Conservation (phyloP, 2,797 vertebrate genomes). For the Notolepis coatsorum region DNA sequence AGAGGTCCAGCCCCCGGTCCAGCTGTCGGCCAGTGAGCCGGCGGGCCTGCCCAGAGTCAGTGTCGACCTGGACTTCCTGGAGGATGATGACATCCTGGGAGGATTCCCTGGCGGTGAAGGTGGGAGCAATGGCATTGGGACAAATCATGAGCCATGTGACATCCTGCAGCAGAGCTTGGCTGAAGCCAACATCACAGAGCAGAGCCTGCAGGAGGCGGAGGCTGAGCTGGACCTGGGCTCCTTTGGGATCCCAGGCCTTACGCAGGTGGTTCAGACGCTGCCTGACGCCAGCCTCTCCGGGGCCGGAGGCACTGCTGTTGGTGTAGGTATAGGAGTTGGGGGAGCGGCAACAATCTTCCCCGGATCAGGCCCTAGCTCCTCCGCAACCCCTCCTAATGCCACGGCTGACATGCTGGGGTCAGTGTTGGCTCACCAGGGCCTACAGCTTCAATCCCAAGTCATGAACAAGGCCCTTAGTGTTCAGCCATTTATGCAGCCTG, state of each 20-base stretch:
- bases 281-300: conserved; percentile 81
- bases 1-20: conserved; percentile 83
- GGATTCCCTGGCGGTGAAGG: conserved; percentile 83
- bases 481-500: conserved; percentile 93
- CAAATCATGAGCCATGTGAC: conserved; percentile 91
- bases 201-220: conserved; percentile 93
- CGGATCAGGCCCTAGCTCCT: conserved; percentile 66
- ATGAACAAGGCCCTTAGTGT: conserved; percentile 96
- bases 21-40: conserved; percentile 81
- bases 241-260: conserved; percentile 91
- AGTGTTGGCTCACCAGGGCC: conserved; percentile 83
- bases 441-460: conserved; percentile 88
- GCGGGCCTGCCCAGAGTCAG: conserved; percentile 85
- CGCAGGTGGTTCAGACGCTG: conserved; percentile 88
- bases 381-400: conserved; percentile 72
- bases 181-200: conserved; percentile 97
- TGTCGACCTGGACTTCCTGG: conserved; percentile 96
- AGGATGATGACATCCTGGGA: conserved; percentile 97
- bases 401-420: conserved; percentile 89
- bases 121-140: conserved; percentile 80
- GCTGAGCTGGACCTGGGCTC: conserved; percentile 94
- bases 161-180: conserved; percentile 97
- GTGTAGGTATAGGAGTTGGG: conserved; percentile 78
- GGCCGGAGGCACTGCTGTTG: conserved; percentile 65
- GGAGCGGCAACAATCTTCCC: conserved; percentile 87